phyloP scores from a whole-genome alignment of 2,113 vertebrate genomes.

The Rhineura floridana region DNA sequence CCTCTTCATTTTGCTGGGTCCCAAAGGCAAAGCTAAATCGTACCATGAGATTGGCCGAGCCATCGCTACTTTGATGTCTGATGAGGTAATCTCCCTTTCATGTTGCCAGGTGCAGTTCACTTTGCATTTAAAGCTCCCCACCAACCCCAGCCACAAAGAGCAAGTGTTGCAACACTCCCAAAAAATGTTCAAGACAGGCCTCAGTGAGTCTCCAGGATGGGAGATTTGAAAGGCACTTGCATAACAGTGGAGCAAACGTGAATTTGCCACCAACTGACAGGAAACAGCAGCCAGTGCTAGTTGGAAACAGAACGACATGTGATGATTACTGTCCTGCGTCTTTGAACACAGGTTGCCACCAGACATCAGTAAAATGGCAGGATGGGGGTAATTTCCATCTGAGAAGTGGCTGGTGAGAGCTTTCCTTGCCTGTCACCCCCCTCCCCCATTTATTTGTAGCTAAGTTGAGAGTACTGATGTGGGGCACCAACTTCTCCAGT shows the following conservation, averaged over 20 bases:
- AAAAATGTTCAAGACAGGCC: not conserved
- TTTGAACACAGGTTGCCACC: not conserved
- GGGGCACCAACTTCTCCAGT: too few relatives aligned
- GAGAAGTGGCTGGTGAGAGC: not conserved
- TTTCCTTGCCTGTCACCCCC: not conserved
- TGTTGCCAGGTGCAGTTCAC: not conserved
- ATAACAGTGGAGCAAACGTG: not conserved
- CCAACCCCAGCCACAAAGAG: not conserved
- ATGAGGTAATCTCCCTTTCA: slow-evolving; percentile 83
- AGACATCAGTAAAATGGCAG: not conserved
- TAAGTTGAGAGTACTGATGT: not conserved
- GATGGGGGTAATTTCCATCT: not conserved
- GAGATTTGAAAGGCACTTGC: not conserved
- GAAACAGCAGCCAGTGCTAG: not conserved
- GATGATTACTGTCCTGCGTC: not conserved
- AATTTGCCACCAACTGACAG: not conserved
- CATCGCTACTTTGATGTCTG: slow-evolving; percentile 97
- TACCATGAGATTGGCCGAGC: slow-evolving; percentile 98
- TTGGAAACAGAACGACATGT: not conserved
- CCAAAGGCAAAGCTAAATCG: slow-evolving; percentile 97
- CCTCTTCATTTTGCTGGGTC: slow-evolving; percentile 95
- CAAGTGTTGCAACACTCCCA: not conserved
- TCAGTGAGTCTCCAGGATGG: too few relatives aligned
- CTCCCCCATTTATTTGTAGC: not conserved
- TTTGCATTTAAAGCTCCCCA: too few relatives aligned